A percentile compares a stretch with the other conserved stretches of the same genome.
phyloP scores from a whole-genome alignment of 2,888 invertebrate species.

The Reticulitermes lucifugus region DNA sequence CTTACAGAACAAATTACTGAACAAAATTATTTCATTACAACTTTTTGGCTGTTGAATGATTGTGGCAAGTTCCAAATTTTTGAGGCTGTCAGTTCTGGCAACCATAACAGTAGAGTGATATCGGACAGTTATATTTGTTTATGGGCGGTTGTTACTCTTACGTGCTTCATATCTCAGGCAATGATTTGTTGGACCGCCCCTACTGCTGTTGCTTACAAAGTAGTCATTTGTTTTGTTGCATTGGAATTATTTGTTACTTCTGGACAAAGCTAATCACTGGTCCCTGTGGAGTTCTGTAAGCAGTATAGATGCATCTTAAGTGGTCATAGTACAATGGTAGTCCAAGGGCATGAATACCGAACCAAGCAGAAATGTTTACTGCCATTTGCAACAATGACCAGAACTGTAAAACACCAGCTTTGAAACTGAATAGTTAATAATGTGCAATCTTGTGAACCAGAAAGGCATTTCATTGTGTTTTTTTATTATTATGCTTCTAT shows the following conservation, averaged over 20 bases:
- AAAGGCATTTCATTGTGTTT: slow-evolving; percentile 32
- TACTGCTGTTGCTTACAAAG: neutral
- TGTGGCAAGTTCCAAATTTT: too few relatives aligned
- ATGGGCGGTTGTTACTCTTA: too few relatives aligned
- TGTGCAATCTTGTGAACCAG: slow-evolving; percentile 32
- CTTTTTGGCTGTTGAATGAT: too few relatives aligned
- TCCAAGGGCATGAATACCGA: neutral
- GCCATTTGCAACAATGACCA: neutral
- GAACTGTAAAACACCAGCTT: slow-evolving; percentile 17
- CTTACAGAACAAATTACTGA: too few relatives aligned
- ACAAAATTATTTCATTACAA: too few relatives aligned
- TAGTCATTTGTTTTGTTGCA: neutral
- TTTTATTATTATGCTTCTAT: slow-evolving; percentile 8
- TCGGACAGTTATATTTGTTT: too few relatives aligned
- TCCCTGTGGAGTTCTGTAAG: neutral
- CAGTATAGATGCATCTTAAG: too few relatives aligned
- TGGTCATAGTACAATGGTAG: neutral
- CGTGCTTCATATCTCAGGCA: too few relatives aligned
- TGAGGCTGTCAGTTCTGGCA: too few relatives aligned
- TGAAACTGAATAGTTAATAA: neutral
- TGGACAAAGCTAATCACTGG: neutral
- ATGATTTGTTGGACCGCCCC: neutral
- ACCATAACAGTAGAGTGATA: too few relatives aligned
- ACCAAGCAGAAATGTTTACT: slow-evolving; percentile 16
- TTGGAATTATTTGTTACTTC: neutral